These are phyloP conservation scores for Heterocephalus glaber DNA, from an alignment of 2,113 vertebrate species.

Conservation along the genomic window DNA sequence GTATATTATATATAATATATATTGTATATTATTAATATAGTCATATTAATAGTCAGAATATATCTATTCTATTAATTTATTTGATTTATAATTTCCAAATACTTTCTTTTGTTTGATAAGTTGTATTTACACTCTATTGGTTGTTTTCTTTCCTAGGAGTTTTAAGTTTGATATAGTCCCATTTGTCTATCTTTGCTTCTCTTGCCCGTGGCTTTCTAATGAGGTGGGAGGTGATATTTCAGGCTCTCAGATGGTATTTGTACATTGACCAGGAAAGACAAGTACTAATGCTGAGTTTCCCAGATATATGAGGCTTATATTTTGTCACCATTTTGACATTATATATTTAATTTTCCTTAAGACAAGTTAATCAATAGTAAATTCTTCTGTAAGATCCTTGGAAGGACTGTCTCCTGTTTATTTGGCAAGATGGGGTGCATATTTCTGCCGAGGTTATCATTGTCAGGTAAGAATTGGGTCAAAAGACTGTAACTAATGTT, in stretches of 20 bases:
- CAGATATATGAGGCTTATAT: background rate
- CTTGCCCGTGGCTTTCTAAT: background rate
- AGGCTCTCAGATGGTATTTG: background rate
- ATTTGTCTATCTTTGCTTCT: background rate
- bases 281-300: background rate
- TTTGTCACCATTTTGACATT: constrained; percentile 20
- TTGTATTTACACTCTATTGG: background rate
- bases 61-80: constrained; percentile 16
- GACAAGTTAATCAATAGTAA: background rate
- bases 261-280: background rate
- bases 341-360: constrained; percentile 30
- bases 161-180: background rate
- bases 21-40: too few relatives aligned
- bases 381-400: background rate
- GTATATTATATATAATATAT: too few relatives aligned
- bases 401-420: background rate
- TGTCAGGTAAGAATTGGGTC: background rate
- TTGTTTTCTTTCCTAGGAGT: constrained; percentile 17
- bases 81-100: background rate
- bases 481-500: constrained; percentile 31
- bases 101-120: background rate
- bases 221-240: background rate
- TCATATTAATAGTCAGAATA: too few relatives aligned
- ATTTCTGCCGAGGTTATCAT: background rate
- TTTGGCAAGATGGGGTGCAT: background rate